Conservation (phyloP, 2,113 vertebrate species). For the Catharus minimus region DNA sequence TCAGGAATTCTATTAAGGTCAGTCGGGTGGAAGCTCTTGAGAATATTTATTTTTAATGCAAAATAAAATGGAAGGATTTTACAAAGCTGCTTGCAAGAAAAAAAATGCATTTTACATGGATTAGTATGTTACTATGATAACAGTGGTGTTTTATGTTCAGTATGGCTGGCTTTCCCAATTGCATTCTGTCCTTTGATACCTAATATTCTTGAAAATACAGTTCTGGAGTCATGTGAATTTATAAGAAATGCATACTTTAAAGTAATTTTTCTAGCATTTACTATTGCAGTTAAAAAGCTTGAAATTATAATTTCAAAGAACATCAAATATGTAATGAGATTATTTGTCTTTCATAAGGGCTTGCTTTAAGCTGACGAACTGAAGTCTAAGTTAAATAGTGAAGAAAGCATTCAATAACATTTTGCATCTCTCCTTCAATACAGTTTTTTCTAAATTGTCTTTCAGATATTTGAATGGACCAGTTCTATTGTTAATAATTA, state of each 20-base stretch:
- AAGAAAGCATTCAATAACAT: neutral
- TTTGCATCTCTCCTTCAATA: neutral
- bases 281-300: neutral
- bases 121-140: neutral
- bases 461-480: neutral
- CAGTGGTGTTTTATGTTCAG: neutral
- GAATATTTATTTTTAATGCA: neutral
- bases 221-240: neutral
- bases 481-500: neutral
- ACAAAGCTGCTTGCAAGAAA: neutral
- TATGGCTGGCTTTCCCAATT: neutral
- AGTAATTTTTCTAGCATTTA: neutral
- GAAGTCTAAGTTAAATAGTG: neutral
- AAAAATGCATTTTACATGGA: neutral
- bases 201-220: neutral
- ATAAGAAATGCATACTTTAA: neutral
- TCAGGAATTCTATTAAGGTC: neutral
- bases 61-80: neutral
- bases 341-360: neutral
- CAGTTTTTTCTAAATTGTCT: neutral
- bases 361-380: neutral
- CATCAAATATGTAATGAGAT: neutral
- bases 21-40: neutral
- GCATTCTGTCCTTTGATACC: neutral
- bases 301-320: neutral